These are phyloP conservation scores for Saccopteryx leptura DNA, from an alignment of 2,113 vertebrate species.

Conservation along the genomic window DNA sequence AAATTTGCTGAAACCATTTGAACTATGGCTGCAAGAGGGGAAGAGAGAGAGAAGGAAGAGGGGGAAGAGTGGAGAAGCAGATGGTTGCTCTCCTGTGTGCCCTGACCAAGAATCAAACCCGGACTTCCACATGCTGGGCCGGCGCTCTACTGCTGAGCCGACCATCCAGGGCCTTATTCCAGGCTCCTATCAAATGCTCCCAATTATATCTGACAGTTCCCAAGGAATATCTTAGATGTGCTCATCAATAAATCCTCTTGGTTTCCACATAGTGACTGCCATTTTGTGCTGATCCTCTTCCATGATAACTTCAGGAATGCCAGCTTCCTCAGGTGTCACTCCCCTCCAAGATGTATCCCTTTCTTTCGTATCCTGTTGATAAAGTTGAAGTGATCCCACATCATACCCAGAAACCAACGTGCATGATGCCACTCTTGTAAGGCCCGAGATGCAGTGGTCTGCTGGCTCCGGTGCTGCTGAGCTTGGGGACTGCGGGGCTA, in stretches of 20 bases:
- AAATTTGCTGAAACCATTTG: too few relatives aligned
- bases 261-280: not conserved
- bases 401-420: not conserved
- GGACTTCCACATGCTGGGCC: too few relatives aligned
- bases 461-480: not conserved
- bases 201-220: not conserved
- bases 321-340: not conserved
- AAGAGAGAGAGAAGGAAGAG: too few relatives aligned
- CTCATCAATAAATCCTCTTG: not conserved
- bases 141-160: too few relatives aligned
- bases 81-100: too few relatives aligned
- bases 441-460: not conserved
- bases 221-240: not conserved
- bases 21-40: too few relatives aligned
- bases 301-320: not conserved
- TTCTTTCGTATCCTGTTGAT: not conserved
- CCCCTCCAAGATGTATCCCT: not conserved
- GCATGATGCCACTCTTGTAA: not conserved
- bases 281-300: conserved; percentile 43
- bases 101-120: too few relatives aligned
- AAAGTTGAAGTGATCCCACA: not conserved
- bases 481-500: not conserved
- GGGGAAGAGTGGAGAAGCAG: too few relatives aligned
- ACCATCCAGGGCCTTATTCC: not conserved
- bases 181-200: conserved; percentile 1